Evolutionary conservation across 2,888 invertebrate genomes (phyloP), one percentile per base, ranked within the genome.

Genomic region (Sphaerolaimus hirsutus): DNA sequence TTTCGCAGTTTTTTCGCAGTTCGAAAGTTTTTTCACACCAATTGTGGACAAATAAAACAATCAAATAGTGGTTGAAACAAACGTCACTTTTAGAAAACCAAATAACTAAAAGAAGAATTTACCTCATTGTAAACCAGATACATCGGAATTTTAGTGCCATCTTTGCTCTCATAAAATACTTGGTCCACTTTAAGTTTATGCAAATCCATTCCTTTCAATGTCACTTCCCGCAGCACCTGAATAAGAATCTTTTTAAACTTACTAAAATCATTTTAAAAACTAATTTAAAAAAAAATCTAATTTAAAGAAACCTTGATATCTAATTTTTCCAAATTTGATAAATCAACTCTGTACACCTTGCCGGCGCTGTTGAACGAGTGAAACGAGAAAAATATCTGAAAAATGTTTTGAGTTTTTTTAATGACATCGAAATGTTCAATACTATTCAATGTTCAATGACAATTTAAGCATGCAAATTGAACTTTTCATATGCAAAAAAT

Each of bases 81-180:
- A n/a, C n/a, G n/a, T n/a, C n/a, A n/a, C n/a, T n/a, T n/a, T n/a
- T n/a, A n/a, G n/a, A n/a, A n/a, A n/a, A n/a, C n/a, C n/a, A n/a
- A n/a, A n/a, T 19, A 47, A 45, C 17, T 7, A 21, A 10, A 35
- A 21, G 7, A 25, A 27, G n/a, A 38, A n/a, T 42, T 32, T 38
- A 56, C 62, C 59, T 68, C 68, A 46, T 53, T 59, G 49, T 66
- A 63, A 2, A 68, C 76, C 52, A 93, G 78, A 66, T 87, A 93
- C 89, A 93, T 91, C 22, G 91, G 91, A 55, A 93, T 75, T 69
- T 78, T 77, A 21, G 83, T 84, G 56, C 80, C 82, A 66, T 93
- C 91, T 66, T 81, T 84, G 67, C 86, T 84, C 2, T 73, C 64
- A 64, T 83, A 93, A 69, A 91, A 93, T 48, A 86, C 74, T 68